A percentile compares a stretch with the other conserved stretches of the same genome.
Conservation (phyloP, 2,113 vertebrate genomes). For the Thamnaconus septentrionalis region DNA sequence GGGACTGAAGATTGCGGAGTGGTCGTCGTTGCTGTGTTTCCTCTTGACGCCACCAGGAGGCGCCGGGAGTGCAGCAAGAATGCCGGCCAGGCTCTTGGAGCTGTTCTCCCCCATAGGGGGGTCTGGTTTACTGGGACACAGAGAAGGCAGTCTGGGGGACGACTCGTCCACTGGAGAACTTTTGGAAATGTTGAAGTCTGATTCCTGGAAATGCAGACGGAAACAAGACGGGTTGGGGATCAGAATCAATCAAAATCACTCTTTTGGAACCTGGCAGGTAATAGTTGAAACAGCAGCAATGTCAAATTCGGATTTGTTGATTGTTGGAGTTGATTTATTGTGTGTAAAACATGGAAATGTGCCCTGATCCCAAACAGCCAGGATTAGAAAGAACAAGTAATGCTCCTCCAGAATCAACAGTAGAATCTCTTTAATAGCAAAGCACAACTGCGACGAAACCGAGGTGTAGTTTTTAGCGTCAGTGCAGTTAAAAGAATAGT, state of each 20-base stretch:
- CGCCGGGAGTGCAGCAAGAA: constrained; percentile 76
- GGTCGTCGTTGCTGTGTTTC: constrained; percentile 74
- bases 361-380: too few relatives aligned
- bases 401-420: too few relatives aligned
- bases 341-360: too few relatives aligned
- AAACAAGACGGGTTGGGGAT: neutral
- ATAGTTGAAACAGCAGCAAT: too few relatives aligned
- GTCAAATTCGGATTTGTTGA: too few relatives aligned
- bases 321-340: too few relatives aligned
- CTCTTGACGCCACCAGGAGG: constrained; percentile 79
- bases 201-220: constrained; percentile 64
- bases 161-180: constrained; percentile 65
- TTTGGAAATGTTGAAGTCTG: constrained; percentile 76
- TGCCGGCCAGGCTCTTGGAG: constrained; percentile 74
- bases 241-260: too few relatives aligned
- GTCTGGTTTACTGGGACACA: constrained; percentile 54
- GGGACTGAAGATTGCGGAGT: constrained; percentile 39
- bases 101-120: constrained; percentile 64
- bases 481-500: too few relatives aligned
- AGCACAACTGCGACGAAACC: neutral
- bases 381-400: too few relatives aligned
- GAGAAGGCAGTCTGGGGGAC: constrained; percentile 60
- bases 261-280: too few relatives aligned
- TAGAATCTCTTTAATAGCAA: too few relatives aligned
- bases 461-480: too few relatives aligned